Evolutionary conservation across 1,140 invertebrate species (phyloP), one percentile per base, ranked within the genome.

Genomic region (Ips typographus): DNA sequence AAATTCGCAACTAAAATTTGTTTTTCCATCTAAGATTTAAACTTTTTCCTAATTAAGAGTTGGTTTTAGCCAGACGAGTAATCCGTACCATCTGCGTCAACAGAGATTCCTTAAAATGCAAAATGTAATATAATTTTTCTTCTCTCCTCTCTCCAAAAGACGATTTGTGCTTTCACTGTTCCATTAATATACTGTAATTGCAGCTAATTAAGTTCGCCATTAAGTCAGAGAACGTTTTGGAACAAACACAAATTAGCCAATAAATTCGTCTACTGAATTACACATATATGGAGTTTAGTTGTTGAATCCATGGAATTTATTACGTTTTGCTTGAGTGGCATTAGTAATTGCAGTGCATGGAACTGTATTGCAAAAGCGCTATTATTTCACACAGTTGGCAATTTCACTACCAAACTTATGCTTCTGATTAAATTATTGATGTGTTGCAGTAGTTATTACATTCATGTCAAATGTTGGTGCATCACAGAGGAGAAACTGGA

Each of bases 231-330:
- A 44, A 47, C 47, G 44, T 49, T 63, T 49, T 63, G 22, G 38
- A 63, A 63, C 61, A 52, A 63, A 63, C 61, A 63, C 61, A 63
- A 63, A 63, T 63, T 63, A 63, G 42, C 61, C 61, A 39, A 63
- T 63, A 63, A 63, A 63, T 63, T 63, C 61, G 49, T 63, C 49
- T 40, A 63, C 37, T 22, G 40, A 63, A 63, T 63, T 52, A 52
- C 61, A 63, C 53, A 63, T 52, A 44, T 60, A 40, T 40, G 58
- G 36, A 63, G 41, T 63, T 63, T 42, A 40, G 49, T 39, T 8
- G 47, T 2, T 38, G 42, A 41, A 63, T 52, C 40, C 51, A 40
- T 43, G 49, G 44, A 63, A 63, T 63, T 51, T 52, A 51, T 52
- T 39, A 4, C 1, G 51, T 61, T 61, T 44, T 5, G 59, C 61